Conservation (phyloP, 64 coral and sea anemone genomes). For the Montipora cactus region DNA sequence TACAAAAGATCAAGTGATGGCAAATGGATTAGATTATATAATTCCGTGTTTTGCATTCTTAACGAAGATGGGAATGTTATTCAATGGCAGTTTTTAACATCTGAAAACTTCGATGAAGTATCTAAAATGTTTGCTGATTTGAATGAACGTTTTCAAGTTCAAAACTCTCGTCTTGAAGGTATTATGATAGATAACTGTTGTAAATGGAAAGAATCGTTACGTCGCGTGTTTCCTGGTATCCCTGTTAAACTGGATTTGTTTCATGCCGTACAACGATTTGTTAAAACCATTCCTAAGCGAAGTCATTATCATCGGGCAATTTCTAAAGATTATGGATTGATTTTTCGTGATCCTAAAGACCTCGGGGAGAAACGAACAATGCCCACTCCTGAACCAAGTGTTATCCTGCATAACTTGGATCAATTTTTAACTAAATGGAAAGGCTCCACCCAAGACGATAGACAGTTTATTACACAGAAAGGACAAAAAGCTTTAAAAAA, state of each 20-base stretch:
- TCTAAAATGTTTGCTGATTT: slow-evolving; percentile 2
- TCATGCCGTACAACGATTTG: slow-evolving; percentile 58
- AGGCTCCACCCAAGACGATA: background rate
- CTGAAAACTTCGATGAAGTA: slow-evolving; percentile 56
- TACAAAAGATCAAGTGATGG: slow-evolving; percentile 65
- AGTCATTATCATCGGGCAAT: slow-evolving; percentile 28
- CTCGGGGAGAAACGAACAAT: slow-evolving; percentile 40
- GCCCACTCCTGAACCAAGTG: slow-evolving; percentile 28
- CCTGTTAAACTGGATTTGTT: slow-evolving; percentile 63
- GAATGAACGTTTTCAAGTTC: slow-evolving; percentile 18
- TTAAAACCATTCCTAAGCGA: slow-evolving; percentile 31
- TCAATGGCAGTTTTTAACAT: slow-evolving; percentile 66
- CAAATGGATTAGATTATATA: slow-evolving; percentile 73
- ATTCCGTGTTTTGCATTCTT: slow-evolving; percentile 69
- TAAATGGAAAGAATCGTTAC: slow-evolving; percentile 21
- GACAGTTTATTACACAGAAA: background rate
- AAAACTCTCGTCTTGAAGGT: slow-evolving; percentile 17
- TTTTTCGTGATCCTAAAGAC: slow-evolving; percentile 44
- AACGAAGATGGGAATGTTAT: slow-evolving; percentile 55
- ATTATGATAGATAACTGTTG: slow-evolving; percentile 64
- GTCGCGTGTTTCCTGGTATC: slow-evolving; percentile 4
- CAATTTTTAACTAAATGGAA: slow-evolving; percentile 26
- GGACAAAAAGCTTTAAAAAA: slow-evolving; percentile 42
- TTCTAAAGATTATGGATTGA: slow-evolving; percentile 56
- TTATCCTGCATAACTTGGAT: slow-evolving; percentile 11